Evolutionary conservation across 2,888 invertebrate genomes (phyloP).

Genomic region (Acanthoscelides obtectus): DNA sequence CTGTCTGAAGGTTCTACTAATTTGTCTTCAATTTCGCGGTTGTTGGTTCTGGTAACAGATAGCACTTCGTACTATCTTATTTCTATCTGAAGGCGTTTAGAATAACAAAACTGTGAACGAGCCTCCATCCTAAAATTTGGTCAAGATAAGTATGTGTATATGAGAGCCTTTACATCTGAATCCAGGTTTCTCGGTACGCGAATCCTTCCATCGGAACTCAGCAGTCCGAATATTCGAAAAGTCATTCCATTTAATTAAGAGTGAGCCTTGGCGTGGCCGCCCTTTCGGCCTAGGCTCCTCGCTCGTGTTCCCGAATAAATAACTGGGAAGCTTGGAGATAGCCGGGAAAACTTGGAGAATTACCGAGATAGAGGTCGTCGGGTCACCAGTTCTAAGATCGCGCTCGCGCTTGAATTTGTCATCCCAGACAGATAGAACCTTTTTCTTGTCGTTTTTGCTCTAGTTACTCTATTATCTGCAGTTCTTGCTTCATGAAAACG

Average conservation of each 20-base stretch:
- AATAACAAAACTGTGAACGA: too few species aligned
- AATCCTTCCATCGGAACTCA: too few species aligned
- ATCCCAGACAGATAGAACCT: neutral
- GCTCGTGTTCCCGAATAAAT: neutral
- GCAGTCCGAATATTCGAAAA: neutral
- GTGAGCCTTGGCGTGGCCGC: neutral
- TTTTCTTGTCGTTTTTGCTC: neutral
- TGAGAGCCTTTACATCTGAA: too few species aligned
- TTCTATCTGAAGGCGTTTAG: too few species aligned
- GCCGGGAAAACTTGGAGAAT: neutral
- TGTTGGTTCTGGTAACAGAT: too few species aligned
- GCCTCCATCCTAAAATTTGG: too few species aligned
- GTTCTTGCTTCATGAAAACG: too few species aligned
- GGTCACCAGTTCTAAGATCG: neutral
- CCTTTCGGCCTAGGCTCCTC: neutral
- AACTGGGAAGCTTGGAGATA: neutral
- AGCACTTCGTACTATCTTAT: too few species aligned
- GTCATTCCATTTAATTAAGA: neutral
- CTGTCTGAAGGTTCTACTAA: too few species aligned
- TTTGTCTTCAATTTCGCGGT: too few species aligned
- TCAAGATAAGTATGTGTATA: too few species aligned
- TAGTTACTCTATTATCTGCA: neutral
- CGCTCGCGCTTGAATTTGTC: neutral
- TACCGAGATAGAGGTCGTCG: neutral
- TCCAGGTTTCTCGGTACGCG: too few species aligned